Evolutionary conservation across 2,888 invertebrate species (phyloP).

Genomic region (Hydrotaea diabolus): DNA sequence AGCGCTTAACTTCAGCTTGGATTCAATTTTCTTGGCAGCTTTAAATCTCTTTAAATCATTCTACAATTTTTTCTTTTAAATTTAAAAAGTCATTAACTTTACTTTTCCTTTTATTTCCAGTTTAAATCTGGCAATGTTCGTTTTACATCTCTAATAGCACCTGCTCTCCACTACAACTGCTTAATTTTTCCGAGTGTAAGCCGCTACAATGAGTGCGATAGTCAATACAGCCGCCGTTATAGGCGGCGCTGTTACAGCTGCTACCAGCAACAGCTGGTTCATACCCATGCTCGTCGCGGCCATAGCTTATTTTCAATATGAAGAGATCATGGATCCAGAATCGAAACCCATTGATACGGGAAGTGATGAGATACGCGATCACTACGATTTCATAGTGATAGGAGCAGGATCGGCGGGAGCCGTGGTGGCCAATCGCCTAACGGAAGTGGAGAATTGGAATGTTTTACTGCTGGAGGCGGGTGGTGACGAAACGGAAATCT

Average conservation of each 20-base stretch:
- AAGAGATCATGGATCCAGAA: constrained; percentile 92
- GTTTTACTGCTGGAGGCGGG: constrained; percentile 92
- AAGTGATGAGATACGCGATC: constrained; percentile 83
- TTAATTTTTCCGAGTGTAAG: background rate
- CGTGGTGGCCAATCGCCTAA: constrained; percentile 91
- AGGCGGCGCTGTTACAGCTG: constrained; percentile 86
- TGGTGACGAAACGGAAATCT: constrained; percentile 94
- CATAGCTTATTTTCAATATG: constrained; percentile 93
- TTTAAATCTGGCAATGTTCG: constrained; percentile 42
- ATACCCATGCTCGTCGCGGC: constrained; percentile 92
- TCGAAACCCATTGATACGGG: constrained; percentile 88
- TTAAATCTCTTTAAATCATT: too few relatives aligned
- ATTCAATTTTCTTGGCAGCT: too few relatives aligned
- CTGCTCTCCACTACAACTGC: background rate
- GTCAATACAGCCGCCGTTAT: constrained; percentile 85
- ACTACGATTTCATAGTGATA: constrained; percentile 92
- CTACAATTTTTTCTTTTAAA: too few relatives aligned
- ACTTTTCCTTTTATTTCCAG: constrained; percentile 47
- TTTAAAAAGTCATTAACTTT: background rate
- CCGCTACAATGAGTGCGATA: constrained; percentile 84
- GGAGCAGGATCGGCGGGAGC: constrained; percentile 95
- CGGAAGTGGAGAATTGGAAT: constrained; percentile 90
- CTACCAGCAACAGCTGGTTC: constrained; percentile 89
- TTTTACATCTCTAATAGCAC: background rate
- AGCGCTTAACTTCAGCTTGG: too few relatives aligned